Conservation (phyloP, 2,888 invertebrate genomes). For the Neuroscelio doddi region DNA sequence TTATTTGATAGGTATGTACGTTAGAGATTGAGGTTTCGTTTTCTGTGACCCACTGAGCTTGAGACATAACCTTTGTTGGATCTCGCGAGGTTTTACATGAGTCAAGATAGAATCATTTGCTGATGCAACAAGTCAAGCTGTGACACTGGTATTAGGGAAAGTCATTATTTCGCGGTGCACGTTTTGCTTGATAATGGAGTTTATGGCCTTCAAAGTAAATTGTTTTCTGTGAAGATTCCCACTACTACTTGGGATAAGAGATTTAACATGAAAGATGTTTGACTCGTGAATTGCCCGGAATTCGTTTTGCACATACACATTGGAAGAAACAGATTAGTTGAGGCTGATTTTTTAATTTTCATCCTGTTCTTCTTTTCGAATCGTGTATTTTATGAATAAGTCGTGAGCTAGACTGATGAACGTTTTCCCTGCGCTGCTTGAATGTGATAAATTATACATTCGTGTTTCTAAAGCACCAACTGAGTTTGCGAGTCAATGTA, state of each 20-base stretch:
- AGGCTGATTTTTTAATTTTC: too few species aligned
- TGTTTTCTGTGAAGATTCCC: constrained; percentile 65
- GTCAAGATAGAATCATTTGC: constrained; percentile 58
- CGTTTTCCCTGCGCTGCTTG: too few species aligned
- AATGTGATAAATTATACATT: too few species aligned
- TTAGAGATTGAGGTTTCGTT: constrained; percentile 47
- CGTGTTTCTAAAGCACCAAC: too few species aligned
- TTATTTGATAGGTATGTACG: too few species aligned
- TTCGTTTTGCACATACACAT: constrained; percentile 8
- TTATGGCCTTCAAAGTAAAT: constrained; percentile 72
- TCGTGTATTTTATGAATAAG: too few species aligned
- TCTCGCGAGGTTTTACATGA: constrained; percentile 50
- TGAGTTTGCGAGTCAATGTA: too few species aligned
- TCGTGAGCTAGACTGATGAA: too few species aligned
- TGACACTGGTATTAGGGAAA: constrained; percentile 64
- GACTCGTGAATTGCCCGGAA: too few species aligned
- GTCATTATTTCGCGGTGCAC: constrained; percentile 69
- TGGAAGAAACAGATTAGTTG: too few species aligned
- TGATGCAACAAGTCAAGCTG: constrained; percentile 56
- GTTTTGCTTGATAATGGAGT: constrained; percentile 71
- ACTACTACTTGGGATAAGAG: too few species aligned
- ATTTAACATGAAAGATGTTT: constrained; percentile 25
- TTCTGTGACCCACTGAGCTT: constrained; percentile 70
- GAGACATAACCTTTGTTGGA: constrained; percentile 70
- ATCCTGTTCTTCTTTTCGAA: too few species aligned